Base-by-base conservation (phyloP, 1,140 invertebrate genomes). In the Dendrolimus kikuchii region DNA sequence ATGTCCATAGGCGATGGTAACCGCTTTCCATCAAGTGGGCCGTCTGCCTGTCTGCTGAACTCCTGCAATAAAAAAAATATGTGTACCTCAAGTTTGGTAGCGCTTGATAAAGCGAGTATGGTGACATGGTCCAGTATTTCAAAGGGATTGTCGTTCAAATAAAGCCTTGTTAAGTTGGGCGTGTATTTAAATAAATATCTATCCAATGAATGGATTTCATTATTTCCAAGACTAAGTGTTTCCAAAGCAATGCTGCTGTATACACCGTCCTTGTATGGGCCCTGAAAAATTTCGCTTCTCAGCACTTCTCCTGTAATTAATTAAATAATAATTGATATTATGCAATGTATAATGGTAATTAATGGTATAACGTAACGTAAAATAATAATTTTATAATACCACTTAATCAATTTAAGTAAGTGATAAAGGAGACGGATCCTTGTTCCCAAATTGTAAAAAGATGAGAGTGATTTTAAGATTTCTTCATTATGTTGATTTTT, bases 161-260 rank as follows among this genome's bases (percentile, higher is more conserved):
- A 90, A 7, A 96, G 73, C 41, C 86, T 82, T 54, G 89, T 90
- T 46, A 96, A 68, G 49, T 90, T 88, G 0, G 89, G 88, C 38
- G 93, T 89, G 68, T 94, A 92, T 68, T 93, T 89, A 72, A 96
- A 96, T 38, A 93, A 54, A 50, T 92, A 90, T 47, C 89, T 84
- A 72, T 92, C 87, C 44, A 95, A 76, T 3, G 89, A 91, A 52
- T 92, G 90, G 37, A 95, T 89, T 54, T 86, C 63, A 74, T 95
- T 95, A 60, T 90, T 71, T 8, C 90, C 90, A 4, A 95, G 79
- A 73, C 93, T 91, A 38, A 96, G 76, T 7, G 90, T 83, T 60
- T 86, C 88, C 50, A 95, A 64, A 2, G 88, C 78, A 45, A 95
- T 89, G 8, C 91, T 91, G 58, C 90, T 88, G 71, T 93, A 93